Conservation (phyloP, 2,888 invertebrate species). For the Dastarcus helophoroides region DNA sequence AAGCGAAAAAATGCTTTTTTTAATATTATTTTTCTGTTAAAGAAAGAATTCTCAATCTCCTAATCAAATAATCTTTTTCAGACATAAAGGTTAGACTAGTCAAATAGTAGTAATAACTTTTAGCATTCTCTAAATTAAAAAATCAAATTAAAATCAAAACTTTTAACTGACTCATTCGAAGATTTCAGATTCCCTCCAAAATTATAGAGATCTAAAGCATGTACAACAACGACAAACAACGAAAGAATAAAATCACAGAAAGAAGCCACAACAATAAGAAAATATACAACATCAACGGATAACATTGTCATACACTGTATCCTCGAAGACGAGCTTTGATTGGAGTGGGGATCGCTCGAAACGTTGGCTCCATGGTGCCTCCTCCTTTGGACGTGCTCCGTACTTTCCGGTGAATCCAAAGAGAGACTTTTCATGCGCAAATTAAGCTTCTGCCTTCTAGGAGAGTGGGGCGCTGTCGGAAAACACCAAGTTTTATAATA, state of each 20-base stretch:
- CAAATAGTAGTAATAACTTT: too few species aligned
- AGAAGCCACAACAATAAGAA: not conserved
- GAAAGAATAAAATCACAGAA: constrained; percentile 3
- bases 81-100: too few species aligned
- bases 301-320: constrained; percentile 44
- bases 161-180: too few species aligned
- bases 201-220: too few species aligned
- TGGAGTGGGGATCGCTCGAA: constrained; percentile 38
- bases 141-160: too few species aligned
- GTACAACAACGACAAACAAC: not conserved
- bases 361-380: constrained; percentile 40
- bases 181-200: too few species aligned
- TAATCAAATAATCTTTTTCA: too few species aligned
- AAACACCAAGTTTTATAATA: too few species aligned
- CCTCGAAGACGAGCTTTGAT: constrained; percentile 46
- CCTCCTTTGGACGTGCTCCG: constrained; percentile 68
- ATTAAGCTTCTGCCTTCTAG: constrained; percentile 89
- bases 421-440: constrained; percentile 97
- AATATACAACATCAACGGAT: constrained; percentile 9
- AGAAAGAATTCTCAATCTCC: too few species aligned
- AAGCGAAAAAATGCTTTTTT: too few species aligned
- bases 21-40: too few species aligned
- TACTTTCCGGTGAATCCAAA: constrained; percentile 89
- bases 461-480: constrained; percentile 93
- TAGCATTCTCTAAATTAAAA: too few species aligned